A percentile compares a stretch with the other conserved stretches of the same genome.
Evolutionary conservation across 2,797 vertebrate species (phyloP).

Genomic region (Champsocephalus esox): DNA sequence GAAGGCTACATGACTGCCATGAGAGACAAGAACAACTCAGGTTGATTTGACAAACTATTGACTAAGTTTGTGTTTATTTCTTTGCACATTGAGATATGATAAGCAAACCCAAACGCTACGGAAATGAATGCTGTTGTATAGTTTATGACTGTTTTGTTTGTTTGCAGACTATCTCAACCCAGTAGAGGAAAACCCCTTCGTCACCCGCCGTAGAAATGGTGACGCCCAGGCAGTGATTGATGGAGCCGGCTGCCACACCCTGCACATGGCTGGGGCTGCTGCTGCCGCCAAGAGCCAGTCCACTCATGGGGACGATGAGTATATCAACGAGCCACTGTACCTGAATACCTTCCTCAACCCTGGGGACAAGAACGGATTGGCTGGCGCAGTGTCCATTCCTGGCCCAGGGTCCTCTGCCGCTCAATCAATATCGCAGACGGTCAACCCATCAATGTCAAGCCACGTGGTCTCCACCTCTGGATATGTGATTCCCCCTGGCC

Average conservation of each 20-base stretch:
- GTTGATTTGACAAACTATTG: constrained; percentile 66
- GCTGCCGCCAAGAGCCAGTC: constrained; percentile 83
- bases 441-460: constrained; percentile 73
- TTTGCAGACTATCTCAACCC: constrained; percentile 92
- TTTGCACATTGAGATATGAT: not conserved
- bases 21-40: constrained; percentile 93
- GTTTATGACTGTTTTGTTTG: not conserved
- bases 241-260: constrained; percentile 89
- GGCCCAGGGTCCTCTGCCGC: constrained; percentile 69
- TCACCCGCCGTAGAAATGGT: constrained; percentile 93
- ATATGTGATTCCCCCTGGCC: constrained; percentile 78
- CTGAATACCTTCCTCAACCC: constrained; percentile 94
- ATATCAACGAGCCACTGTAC: constrained; percentile 95
- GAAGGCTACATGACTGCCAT: constrained; percentile 91
- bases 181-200: constrained; percentile 98
- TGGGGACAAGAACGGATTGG: constrained; percentile 87
- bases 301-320: constrained; percentile 90
- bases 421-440: constrained; percentile 79
- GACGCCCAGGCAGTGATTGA: constrained; percentile 92
- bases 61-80: not conserved
- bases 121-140: not conserved
- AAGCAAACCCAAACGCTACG: not conserved
- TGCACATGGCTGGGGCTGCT: constrained; percentile 76
- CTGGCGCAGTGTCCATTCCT: constrained; percentile 80
- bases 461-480: constrained; percentile 75